These are phyloP conservation scores for Pandemis cinnamomeana DNA, from an alignment of 2,888 invertebrate genomes.

Conservation along the genomic window DNA sequence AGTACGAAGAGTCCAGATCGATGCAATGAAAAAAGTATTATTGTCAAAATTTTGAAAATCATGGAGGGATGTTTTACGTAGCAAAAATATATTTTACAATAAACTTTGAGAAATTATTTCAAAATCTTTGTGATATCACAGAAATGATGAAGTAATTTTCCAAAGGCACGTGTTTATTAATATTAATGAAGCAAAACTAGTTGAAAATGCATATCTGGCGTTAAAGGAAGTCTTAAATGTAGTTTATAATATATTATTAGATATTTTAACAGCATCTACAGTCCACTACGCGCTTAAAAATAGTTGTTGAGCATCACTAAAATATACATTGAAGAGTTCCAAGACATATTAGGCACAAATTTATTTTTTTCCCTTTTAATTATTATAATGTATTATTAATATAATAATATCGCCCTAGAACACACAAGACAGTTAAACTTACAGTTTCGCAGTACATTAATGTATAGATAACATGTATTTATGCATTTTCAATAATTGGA, in stretches of 20 bases:
- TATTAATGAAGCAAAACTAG: conserved; percentile 53
- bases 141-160: conserved; percentile 15
- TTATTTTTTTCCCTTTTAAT: conserved; percentile 59
- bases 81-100: conserved; percentile 42
- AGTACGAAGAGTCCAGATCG: conserved; percentile 43
- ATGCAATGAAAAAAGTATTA: conserved; percentile 55
- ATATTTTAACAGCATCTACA: conserved; percentile 74
- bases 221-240: conserved; percentile 65
- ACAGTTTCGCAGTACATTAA: conserved; percentile 59
- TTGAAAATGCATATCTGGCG: conserved; percentile 76
- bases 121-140: conserved; percentile 1
- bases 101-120: conserved; percentile 30
- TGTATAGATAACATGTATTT: conserved; percentile 71
- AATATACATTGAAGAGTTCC: conserved; percentile 70
- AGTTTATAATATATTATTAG: conserved; percentile 53
- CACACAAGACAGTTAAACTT: conserved; percentile 72
- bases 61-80: conserved; percentile 54
- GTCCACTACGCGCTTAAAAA: conserved; percentile 78
- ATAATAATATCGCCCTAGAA: conserved; percentile 66
- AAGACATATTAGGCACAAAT: conserved; percentile 79
- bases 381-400: conserved; percentile 57
- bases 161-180: conserved; percentile 23
- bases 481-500: conserved; percentile 70
- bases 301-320: conserved; percentile 81
- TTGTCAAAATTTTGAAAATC: conserved; percentile 67